Evolutionary conservation across 2,888 invertebrate genomes (phyloP).

Genomic region (Portevinia maculata): DNA sequence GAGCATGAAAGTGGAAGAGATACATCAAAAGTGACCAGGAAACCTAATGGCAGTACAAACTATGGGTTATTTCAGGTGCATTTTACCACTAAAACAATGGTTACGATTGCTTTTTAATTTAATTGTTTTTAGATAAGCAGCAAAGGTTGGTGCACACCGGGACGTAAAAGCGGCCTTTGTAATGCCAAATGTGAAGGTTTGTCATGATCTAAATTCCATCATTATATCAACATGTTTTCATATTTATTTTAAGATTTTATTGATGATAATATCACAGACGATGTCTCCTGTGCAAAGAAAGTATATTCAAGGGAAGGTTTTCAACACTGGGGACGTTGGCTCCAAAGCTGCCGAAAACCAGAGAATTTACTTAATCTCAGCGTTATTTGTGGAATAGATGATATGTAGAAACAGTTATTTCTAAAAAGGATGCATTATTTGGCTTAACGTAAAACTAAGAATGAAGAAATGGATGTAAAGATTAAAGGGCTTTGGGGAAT

Average conservation of each 20-base stretch:
- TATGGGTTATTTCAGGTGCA: conserved; percentile 84
- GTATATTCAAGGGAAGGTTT: conserved; percentile 85
- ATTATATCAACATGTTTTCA: background rate
- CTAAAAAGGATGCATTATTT: too few species aligned
- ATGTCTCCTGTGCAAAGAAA: conserved; percentile 85
- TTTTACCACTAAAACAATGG: background rate
- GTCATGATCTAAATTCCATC: background rate
- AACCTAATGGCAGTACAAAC: conserved; percentile 85
- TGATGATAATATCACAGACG: conserved; percentile 85
- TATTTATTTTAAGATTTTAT: conserved; percentile 83
- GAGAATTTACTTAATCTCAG: conserved; percentile 58
- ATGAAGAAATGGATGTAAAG: too few species aligned
- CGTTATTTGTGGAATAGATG: conserved; percentile 63
- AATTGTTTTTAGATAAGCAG: conserved; percentile 84
- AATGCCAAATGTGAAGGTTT: conserved; percentile 87
- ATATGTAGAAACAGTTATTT: conserved; percentile 1
- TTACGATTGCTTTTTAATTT: background rate
- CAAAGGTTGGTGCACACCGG: conserved; percentile 87
- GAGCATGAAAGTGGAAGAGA: conserved; percentile 86
- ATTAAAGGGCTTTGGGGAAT: too few species aligned
- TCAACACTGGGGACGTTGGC: conserved; percentile 72
- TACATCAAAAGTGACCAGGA: conserved; percentile 85
- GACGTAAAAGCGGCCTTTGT: conserved; percentile 86
- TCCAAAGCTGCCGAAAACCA: conserved; percentile 43
- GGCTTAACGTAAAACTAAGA: too few species aligned